These are phyloP conservation scores for Crossocerus cetratus DNA, from an alignment of 2,888 invertebrate species.

Conservation along the genomic window DNA sequence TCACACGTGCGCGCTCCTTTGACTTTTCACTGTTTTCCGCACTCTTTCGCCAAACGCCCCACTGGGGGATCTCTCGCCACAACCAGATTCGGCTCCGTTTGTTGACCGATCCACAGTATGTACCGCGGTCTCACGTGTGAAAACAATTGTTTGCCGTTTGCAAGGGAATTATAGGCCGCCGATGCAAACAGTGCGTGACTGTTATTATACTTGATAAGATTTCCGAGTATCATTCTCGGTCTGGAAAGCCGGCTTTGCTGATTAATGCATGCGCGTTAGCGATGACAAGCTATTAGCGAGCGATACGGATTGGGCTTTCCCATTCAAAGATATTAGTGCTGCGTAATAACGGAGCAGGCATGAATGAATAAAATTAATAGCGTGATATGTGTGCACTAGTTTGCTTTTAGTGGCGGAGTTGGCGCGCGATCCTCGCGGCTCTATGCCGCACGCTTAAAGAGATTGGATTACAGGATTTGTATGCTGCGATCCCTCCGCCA, in stretches of 20 bases:
- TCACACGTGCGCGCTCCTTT: no score
- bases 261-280: slow-evolving; percentile 16
- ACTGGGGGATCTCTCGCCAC: no score
- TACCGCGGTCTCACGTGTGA: background rate
- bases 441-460: no score
- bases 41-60: no score
- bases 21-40: no score
- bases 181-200: background rate
- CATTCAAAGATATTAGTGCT: background rate
- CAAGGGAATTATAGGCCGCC: background rate
- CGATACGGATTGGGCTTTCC: slow-evolving; percentile 20
- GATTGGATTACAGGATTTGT: no score
- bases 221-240: slow-evolving; percentile 15
- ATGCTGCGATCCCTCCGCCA: no score
- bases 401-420: slow-evolving; percentile 22
- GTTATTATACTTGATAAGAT: slow-evolving; percentile 17
- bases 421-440: background rate
- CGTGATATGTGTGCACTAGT: slow-evolving; percentile 6
- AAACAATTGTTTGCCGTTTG: background rate
- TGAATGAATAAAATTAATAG: slow-evolving; percentile 16
- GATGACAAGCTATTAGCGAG: slow-evolving; percentile 27
- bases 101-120: background rate
- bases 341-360: background rate
- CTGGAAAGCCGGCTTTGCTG: slow-evolving; percentile 24
- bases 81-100: no score